Conservation (phyloP, 2,797 vertebrate genomes). For the Buceros bicornis region DNA sequence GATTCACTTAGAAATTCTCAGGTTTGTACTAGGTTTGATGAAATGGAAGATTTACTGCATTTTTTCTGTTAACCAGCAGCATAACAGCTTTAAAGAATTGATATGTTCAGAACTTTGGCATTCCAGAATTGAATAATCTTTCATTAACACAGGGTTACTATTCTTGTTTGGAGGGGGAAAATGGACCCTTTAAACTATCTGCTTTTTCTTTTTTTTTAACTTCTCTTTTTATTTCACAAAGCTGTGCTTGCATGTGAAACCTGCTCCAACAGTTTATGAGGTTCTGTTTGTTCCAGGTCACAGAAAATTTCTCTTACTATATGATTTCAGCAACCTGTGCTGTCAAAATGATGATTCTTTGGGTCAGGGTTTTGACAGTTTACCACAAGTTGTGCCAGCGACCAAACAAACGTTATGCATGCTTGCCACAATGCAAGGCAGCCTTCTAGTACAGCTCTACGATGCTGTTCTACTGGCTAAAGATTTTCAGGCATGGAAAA, state of each 20-base stretch:
- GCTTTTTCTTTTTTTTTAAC: background rate
- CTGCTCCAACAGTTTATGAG: background rate
- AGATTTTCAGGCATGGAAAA: background rate
- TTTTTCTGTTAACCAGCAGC: background rate
- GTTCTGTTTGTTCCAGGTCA: background rate
- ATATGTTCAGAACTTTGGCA: background rate
- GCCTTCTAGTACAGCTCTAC: background rate
- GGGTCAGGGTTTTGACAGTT: background rate
- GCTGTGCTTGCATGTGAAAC: background rate
- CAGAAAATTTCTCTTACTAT: background rate
- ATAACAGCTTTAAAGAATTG: background rate
- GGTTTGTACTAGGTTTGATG: background rate
- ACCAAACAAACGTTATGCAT: background rate
- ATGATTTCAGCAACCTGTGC: background rate
- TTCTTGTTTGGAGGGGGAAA: background rate
- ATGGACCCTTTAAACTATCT: background rate
- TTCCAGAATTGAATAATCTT: background rate
- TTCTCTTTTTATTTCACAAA: background rate
- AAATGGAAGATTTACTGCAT: background rate
- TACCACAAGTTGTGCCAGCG: background rate
- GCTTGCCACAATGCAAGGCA: background rate
- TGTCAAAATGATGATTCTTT: background rate
- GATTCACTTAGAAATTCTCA: background rate
- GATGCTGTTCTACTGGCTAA: background rate
- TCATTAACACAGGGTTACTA: background rate